A percentile compares a stretch with the other conserved stretches of the same genome.
phyloP scores from a whole-genome alignment of 2,113 vertebrate species.

The Puffinus mauretanicus region DNA sequence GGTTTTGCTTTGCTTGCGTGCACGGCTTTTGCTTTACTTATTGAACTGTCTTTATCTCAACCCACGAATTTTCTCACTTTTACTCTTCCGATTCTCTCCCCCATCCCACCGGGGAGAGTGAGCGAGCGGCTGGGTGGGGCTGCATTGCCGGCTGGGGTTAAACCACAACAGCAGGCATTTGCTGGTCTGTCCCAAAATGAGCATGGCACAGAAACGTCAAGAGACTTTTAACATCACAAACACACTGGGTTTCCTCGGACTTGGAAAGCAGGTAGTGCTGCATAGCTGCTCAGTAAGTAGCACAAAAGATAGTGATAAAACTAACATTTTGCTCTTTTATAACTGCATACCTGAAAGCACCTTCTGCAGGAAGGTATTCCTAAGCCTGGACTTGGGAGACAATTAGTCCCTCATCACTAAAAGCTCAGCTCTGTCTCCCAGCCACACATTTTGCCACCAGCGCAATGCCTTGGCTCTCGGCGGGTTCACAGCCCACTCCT shows the following conservation, averaged over 20 bases:
- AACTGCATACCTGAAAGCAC: not conserved
- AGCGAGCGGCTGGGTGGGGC: too few relatives aligned
- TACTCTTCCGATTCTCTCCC: too few relatives aligned
- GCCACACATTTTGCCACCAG: not conserved
- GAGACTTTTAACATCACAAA: not conserved
- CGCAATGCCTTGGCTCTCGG: accelerated
- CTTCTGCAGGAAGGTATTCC: not conserved
- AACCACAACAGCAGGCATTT: not conserved
- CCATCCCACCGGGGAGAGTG: too few relatives aligned
- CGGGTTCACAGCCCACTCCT: not conserved
- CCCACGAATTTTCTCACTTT: too few relatives aligned
- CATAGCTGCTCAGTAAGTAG: not conserved
- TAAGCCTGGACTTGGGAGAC: not conserved
- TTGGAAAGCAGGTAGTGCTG: not conserved
- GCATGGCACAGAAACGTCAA: not conserved
- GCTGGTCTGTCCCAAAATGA: not conserved
- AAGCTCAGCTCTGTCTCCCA: not conserved
- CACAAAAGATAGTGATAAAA: not conserved
- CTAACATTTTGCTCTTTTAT: not conserved
- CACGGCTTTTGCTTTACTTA: too few relatives aligned
- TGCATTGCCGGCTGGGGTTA: too few relatives aligned
- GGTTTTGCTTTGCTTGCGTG: too few relatives aligned
- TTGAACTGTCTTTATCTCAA: too few relatives aligned
- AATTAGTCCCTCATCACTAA: not conserved
- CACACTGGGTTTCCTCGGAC: not conserved